phyloP scores from a whole-genome alignment of 2,113 vertebrate genomes.

The Sphaerodactylus townsendi region DNA sequence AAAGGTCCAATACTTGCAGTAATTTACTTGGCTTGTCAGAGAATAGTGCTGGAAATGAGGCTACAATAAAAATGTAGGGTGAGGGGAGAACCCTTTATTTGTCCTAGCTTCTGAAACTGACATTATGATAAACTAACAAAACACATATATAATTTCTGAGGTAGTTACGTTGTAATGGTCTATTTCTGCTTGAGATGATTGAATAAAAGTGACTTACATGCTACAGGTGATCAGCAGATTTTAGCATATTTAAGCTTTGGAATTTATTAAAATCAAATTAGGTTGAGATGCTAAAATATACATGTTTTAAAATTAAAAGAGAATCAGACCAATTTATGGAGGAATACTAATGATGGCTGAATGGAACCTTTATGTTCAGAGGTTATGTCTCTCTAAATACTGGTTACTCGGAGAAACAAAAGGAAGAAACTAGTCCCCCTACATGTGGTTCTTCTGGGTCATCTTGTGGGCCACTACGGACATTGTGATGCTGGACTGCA shows the following conservation, averaged over 20 bases:
- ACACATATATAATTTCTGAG: constrained; percentile 68
- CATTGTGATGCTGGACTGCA: no score
- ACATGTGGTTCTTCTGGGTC: no score
- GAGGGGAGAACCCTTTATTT: constrained; percentile 66
- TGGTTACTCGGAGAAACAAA: no score
- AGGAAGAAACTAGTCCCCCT: no score
- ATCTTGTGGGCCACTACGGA: no score
- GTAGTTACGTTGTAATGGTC: constrained; percentile 71
- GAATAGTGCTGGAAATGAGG: constrained; percentile 76
- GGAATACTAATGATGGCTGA: no score
- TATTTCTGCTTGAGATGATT: constrained; percentile 70
- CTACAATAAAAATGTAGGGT: constrained; percentile 68
- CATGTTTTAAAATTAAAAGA: constrained; percentile 8
- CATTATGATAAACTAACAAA: constrained; percentile 70
- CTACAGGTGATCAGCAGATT: constrained; percentile 64
- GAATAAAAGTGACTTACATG: constrained; percentile 56
- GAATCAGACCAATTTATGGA: no score
- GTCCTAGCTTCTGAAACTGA: constrained; percentile 69
- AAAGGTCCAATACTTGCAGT: constrained; percentile 81
- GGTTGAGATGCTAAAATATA: constrained; percentile 36
- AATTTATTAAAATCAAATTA: constrained; percentile 62
- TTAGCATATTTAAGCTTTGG: constrained; percentile 53
- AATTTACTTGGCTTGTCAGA: constrained; percentile 82
- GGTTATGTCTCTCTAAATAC: no score
- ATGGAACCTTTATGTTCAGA: no score